phyloP scores from a whole-genome alignment of 2,797 vertebrate genomes.

The Tiaroga cobitis region DNA sequence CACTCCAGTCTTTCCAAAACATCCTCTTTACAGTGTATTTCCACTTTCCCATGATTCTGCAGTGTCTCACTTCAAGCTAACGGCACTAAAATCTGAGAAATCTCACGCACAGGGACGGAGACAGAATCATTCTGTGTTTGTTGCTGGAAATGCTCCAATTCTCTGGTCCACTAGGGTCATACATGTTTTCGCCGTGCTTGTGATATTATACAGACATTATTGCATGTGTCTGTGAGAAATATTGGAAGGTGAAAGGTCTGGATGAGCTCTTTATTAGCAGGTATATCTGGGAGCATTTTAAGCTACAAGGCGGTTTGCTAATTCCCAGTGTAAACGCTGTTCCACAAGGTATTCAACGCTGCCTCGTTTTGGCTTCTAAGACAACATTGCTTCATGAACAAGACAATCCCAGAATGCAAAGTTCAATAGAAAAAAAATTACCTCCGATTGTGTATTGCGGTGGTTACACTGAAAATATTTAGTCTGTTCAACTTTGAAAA shows the following conservation, averaged over 20 bases:
- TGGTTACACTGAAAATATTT: no score
- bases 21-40: background rate
- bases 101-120: conserved; percentile 38
- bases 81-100: conserved; percentile 42
- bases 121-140: background rate
- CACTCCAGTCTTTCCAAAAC: background rate
- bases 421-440: no score
- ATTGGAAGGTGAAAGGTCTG: background rate
- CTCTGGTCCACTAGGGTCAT: conserved; percentile 8
- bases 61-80: background rate
- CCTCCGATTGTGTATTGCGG: no score
- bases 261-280: background rate
- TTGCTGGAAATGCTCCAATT: conserved; percentile 27
- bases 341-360: no score
- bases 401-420: background rate
- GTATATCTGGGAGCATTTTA: background rate
- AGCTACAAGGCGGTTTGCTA: background rate
- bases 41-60: background rate
- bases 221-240: conserved; percentile 24
- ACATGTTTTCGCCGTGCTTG: conserved; percentile 22
- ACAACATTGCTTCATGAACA: background rate
- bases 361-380: background rate
- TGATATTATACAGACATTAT: conserved; percentile 37
- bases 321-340: background rate
- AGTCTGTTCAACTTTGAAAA: no score